Base-by-base conservation (phyloP, 35 echinoderm and acorn worm species). In the Nesometra sesokonis region DNA sequence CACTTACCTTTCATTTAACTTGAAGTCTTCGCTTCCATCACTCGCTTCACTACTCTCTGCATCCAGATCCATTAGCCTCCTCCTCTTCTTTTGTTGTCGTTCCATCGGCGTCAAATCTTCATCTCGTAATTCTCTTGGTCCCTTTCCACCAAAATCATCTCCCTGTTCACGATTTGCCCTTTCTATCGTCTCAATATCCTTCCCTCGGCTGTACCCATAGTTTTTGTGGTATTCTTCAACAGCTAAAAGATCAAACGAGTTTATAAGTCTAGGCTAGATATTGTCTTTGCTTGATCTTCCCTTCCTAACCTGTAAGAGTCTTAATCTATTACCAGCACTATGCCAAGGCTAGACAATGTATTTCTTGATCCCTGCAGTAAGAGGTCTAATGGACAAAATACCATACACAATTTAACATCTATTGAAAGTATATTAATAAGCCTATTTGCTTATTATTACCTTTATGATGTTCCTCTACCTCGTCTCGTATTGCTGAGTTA, bases 181-280 rank as follows among this genome's bases (percentile, higher is more conserved):
- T 84, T 91, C 89, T 88, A 97, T 97, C 33, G 92, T 97, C 17
- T 92, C 91, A 80, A 97, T 97, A 77, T 97, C 95, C 81, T 97
- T 97, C 13, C 95, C 95, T 32, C 95, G 82, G 77, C 89, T 94
- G 32, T 67, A 36, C 31, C 87, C 90, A 36, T 79, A 86, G 21
- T 30, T 77, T 27, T 52, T 57, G 34, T 88, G 78, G 27, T 77
- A 87, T 30, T 92, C 85, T 31, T 67, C 86, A 15, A 84, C 29
- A 9, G 82, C 84, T 85, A 76, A 32, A 78, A 84, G 30, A 84
- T 19, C 23, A 84, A 33, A n/a, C n/a, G n/a, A n/a, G n/a, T n/a
- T n/a, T n/a, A n/a, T n/a, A n/a, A n/a, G n/a, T n/a, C n/a, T n/a
- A n/a, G n/a, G n/a, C n/a, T n/a, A n/a, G n/a, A n/a, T n/a, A n/a